Evolutionary conservation across 2,113 vertebrate species (phyloP), one percentile per base, ranked within the genome.

Genomic region (Cnemophilus loriae): DNA sequence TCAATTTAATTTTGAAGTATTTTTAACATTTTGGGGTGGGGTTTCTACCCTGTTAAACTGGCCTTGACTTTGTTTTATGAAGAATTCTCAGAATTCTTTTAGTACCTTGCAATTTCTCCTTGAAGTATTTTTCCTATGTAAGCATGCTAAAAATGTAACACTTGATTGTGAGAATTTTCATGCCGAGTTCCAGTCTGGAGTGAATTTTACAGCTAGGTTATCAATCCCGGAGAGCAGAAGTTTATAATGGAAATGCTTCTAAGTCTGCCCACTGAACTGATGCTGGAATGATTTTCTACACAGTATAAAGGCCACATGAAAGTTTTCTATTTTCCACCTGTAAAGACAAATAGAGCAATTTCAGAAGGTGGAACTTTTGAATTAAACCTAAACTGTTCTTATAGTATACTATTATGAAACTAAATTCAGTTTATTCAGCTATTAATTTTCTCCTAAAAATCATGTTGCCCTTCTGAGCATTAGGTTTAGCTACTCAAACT

Each of bases 121-220:
- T 14, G 1, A 80, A 79, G 7, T 61, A 7, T 65, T 83, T 83
- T 75, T 37, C 27, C 11, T 57, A 7, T 46, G 3, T 60, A 79
- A 67, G 12, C 57, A 26, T 24, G 52, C 83, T 90, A 93, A 95
- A 97, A 98, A 76, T 96, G 74, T 17, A 77, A 8, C 44, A 80
- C 41, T 53, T 83, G 39, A 84, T 83, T 71, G 47, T 89, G 56
- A 94, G 41, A 50, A 84, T 81, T 90, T 91, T 50, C 65, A 35
- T 69, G 35, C 30, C 22, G 52, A 84, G 28, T 79, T 95, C 60
- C 65, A 93, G 42, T 53, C 41, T 75, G 65, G 37, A 84, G 32
- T 71, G 50, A 95, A 70, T 73, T 95, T 92, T 95, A 96, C 16
- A 82, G 75, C 27, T 49, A 63, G 59, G 26, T 56, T 86, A 68